Conservation (phyloP, 1,140 invertebrate species). For the Drosophila kepulauana region DNA sequence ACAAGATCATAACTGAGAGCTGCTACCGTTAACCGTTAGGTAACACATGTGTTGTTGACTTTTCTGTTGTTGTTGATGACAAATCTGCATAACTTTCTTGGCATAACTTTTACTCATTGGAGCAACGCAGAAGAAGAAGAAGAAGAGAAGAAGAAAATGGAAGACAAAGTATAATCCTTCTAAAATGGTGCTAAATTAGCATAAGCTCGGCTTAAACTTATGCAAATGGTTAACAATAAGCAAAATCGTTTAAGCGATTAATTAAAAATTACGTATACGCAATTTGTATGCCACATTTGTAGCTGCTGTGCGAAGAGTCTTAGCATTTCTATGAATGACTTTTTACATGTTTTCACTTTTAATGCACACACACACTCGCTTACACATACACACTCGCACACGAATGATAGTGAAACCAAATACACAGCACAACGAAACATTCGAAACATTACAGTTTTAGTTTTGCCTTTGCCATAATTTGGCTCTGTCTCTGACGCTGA, state of each 20-base stretch:
- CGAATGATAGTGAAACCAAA: conserved; percentile 55
- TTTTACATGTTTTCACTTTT: conserved; percentile 81
- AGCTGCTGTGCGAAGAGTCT: conserved; percentile 22
- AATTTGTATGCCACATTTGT: conserved; percentile 64
- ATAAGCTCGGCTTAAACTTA: conserved; percentile 38
- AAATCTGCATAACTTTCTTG: conserved; percentile 53
- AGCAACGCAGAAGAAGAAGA: not conserved
- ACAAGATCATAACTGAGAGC: conserved; percentile 26
- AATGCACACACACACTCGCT: conserved; percentile 54
- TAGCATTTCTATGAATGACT: conserved; percentile 67
- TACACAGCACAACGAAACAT: conserved; percentile 67
- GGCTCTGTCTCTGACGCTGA: conserved; percentile 49
- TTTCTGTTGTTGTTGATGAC: conserved; percentile 11
- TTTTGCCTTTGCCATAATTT: conserved; percentile 76
- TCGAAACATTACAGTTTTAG: conserved; percentile 78
- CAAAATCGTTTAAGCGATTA: conserved; percentile 67
- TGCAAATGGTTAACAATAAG: conserved; percentile 49
- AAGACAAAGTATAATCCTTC: conserved; percentile 37
- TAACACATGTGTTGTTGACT: conserved; percentile 17
- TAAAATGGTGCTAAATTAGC: conserved; percentile 41
- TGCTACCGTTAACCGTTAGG: conserved; percentile 17
- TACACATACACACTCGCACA: conserved; percentile 8
- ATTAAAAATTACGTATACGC: conserved; percentile 80
- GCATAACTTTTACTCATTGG: conserved; percentile 49
- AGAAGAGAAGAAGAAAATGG: not conserved